phyloP scores from a whole-genome alignment of 2,888 invertebrate species.

The Cactoblastis cactorum region DNA sequence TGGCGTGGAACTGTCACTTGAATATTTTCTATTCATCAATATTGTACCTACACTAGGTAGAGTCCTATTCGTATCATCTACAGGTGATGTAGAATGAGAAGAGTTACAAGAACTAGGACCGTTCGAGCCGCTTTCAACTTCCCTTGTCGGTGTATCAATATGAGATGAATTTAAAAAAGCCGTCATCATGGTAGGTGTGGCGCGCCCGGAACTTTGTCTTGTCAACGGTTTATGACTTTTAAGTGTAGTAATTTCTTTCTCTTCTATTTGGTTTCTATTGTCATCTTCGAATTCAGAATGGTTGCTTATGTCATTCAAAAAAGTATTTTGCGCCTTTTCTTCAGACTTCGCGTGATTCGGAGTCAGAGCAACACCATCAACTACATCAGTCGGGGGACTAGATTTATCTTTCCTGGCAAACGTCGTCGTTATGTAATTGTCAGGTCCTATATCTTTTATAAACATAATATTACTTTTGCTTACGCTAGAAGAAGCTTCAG shows the following conservation, averaged over 20 bases:
- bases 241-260: conserved; percentile 67
- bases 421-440: conserved; percentile 86
- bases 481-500: conserved; percentile 58
- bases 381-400: conserved; percentile 40
- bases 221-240: conserved; percentile 85
- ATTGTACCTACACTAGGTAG: conserved; percentile 62
- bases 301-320: conserved; percentile 69
- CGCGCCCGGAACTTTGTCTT: conserved; percentile 81
- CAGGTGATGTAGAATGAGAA: conserved; percentile 63
- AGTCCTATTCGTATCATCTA: conserved; percentile 50
- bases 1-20: conserved; percentile 62
- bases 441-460: conserved; percentile 84
- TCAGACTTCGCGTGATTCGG: conserved; percentile 68
- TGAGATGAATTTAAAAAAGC: conserved; percentile 71
- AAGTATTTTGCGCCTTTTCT: conserved; percentile 70
- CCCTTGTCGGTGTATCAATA: conserved; percentile 49
- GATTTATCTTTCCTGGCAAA: conserved; percentile 72
- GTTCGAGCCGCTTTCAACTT: conserved; percentile 54
- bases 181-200: conserved; percentile 71
- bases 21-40: conserved; percentile 67
- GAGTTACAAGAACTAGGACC: conserved; percentile 66
- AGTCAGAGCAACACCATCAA: conserved; percentile 54
- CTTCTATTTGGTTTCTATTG: conserved; percentile 71
- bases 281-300: conserved; percentile 74
- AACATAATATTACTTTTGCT: conserved; percentile 79